Base-by-base conservation (phyloP, 2,797 vertebrate genomes). In the Myotis planiceps region DNA sequence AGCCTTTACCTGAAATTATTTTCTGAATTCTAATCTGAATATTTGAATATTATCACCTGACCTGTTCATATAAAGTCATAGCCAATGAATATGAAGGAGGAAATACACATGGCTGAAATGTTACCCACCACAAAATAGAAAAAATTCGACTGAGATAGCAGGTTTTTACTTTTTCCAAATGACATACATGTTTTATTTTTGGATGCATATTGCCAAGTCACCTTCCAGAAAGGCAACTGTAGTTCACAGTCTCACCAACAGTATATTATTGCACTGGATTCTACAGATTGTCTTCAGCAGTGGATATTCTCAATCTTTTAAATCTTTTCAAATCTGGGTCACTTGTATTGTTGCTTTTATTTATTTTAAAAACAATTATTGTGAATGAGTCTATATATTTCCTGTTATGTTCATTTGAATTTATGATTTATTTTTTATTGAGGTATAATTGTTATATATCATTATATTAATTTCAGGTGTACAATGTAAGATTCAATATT, bases 1-100 rank as follows among this genome's bases (percentile, higher is more conserved):
- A 79, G 13, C 23, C 51, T 92, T 85, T 86, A 27, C 32, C 88
- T 82, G 53, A 83, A 51, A 93, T 93, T 88, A 39, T 96, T 97
- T 96, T 96, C 60, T 83, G 23, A 93, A 90, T 95, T 75, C 58
- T 82, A 96, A 72, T 32, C 21, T 68, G 16, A 93, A 65, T 69
- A 0, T 53, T 82, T 92, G 90, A 63, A 72, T 92, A 16, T 47
- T 8, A 25, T 76, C 9, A 4, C 34, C 9, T 86, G 1, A 90
- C 1, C 16, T 37, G 3, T 81, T 29, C 51, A 27, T 80, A 72
- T 92, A 80, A 95, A 94, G 13, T 55, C 60, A 92, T 34, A 49
- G 15, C 18, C 47, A 92, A 75, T 66, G 74, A 88, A 29, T 83
- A 27, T 32, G 5, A 42, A 83, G 18, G 51, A 60, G 47, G 12